Base-by-base conservation (phyloP, 2,888 invertebrate genomes). In the Augiades crinisus region DNA sequence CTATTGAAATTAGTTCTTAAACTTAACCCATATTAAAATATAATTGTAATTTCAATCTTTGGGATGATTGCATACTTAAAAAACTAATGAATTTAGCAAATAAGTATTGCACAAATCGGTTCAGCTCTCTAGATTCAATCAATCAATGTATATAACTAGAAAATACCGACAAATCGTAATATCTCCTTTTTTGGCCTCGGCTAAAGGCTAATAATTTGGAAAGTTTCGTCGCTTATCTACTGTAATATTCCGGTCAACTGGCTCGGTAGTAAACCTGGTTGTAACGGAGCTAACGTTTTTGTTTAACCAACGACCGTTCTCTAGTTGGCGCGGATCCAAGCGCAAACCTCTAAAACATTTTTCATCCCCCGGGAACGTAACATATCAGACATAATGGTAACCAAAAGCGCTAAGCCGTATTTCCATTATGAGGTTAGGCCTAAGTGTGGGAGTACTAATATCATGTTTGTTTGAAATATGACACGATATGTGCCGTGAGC, bases 381-480 rank as follows among this genome's bases (percentile, higher is more conserved):
- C 49, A 34, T 49, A 49, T 49, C 49, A 49, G 41, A 34, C 34
- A 41, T 41, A 50, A 50, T 50, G 34, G 34, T 41, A 50, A 43
- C 49, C 49, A 34, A 43, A 50, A 50, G 36, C 41, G 41, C 49
- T 50, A 50, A 50, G 36, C 49, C 49, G 49, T 27, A 50, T 50
- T 47, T 50, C 49, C 34, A 43, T 50, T 50, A 50, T 50, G 49
- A 49, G 41, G 49, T 49, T 49, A 49, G 49, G 49, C 34, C 49
- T 50, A 50, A 50, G 49, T 43, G 49, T 34, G 34, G 34, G 49
- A 49, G 27, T 41, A 50, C 41, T 34, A 43, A 41, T 34, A 50
- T 50, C 27, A 34, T 50, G 41, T 36, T 27, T 13, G 24, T 21
- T 27, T 43, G 34, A 50, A 36, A 50, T 50, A 50, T 50, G 41